Evolutionary conservation across 1,140 invertebrate species (phyloP), one percentile per base, ranked within the genome.

Genomic region (Sycophaga agraensis): DNA sequence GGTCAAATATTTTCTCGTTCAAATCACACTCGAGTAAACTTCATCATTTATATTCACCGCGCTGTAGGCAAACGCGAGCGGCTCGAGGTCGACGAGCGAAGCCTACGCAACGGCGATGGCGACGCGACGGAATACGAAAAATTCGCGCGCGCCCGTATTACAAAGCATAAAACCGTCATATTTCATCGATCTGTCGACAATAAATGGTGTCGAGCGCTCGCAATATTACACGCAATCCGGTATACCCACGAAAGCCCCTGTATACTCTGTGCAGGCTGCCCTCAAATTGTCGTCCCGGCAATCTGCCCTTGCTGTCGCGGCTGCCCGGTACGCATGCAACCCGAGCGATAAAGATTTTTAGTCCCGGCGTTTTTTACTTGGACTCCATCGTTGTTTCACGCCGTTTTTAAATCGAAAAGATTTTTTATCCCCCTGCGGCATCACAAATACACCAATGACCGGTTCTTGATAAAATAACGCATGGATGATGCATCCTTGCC

Each of bases 231-330:
- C 17, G 39, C 48, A 43, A 63, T 59, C 60, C 56, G 65, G 65
- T 63, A 63, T 66, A 28, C 59, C 64, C 49, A 63, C 59, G 45
- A 35, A 4, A 39, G 5, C 11, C 11, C n/a, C n/a, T n/a, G n/a
- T n/a, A n/a, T n/a, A n/a, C n/a, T n/a, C n/a, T n/a, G n/a, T n/a
- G n/a, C n/a, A n/a, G n/a, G n/a, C n/a, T n/a, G n/a, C n/a, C n/a
- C n/a, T n/a, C n/a, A n/a, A n/a, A n/a, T n/a, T n/a, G n/a, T n/a
- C n/a, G n/a, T n/a, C n/a, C n/a, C n/a, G n/a, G n/a, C n/a, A n/a
- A n/a, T n/a, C n/a, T n/a, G n/a, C n/a, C n/a, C n/a, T n/a, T n/a
- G n/a, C n/a, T n/a, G n/a, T n/a, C n/a, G n/a, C n/a, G n/a, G n/a
- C n/a, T n/a, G n/a, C n/a, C n/a, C n/a, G n/a, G n/a, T n/a, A n/a